These are phyloP conservation scores for Agonopterix subpropinquella DNA, from an alignment of 2,888 invertebrate genomes.

Conservation along the genomic window DNA sequence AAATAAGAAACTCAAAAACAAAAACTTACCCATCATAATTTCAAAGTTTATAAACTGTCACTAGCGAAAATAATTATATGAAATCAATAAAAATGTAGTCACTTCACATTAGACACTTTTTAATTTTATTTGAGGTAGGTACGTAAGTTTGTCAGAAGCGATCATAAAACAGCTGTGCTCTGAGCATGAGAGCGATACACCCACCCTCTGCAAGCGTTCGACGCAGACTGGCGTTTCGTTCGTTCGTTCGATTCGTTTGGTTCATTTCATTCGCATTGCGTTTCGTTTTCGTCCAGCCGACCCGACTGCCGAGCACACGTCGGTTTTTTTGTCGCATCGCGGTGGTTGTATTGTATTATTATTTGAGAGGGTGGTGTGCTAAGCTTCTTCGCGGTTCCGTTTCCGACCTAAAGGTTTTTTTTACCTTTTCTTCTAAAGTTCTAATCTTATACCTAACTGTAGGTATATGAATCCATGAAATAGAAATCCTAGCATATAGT, in stretches of 20 bases:
- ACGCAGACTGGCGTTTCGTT: slow-evolving; percentile 38
- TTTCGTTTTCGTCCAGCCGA: slow-evolving; percentile 26
- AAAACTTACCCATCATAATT: slow-evolving; percentile 47
- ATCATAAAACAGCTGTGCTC: slow-evolving; percentile 45
- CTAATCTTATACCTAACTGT: too few relatives aligned
- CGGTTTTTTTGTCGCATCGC: slow-evolving; percentile 1
- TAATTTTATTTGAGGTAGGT: slow-evolving; percentile 26
- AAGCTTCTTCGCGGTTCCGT: slow-evolving; percentile 24
- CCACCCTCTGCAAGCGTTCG: slow-evolving; percentile 35
- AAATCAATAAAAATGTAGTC: slow-evolving; percentile 16
- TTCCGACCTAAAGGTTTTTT: slow-evolving; percentile 17
- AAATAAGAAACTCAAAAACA: neutral
- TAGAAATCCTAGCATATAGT: too few relatives aligned
- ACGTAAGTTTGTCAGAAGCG: slow-evolving; percentile 17
- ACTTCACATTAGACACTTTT: slow-evolving; percentile 34
- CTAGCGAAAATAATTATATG: slow-evolving; percentile 18
- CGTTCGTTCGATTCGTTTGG: slow-evolving; percentile 22
- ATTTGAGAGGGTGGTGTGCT: slow-evolving; percentile 17
- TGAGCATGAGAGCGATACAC: slow-evolving; percentile 26
- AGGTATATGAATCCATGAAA: too few relatives aligned
- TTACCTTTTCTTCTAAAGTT: too few relatives aligned
- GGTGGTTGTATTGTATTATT: slow-evolving; percentile 1
- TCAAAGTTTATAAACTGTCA: slow-evolving; percentile 25
- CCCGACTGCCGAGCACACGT: slow-evolving; percentile 12
- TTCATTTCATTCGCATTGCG: slow-evolving; percentile 19